Evolutionary conservation across 2,113 vertebrate species (phyloP), one percentile per base, ranked within the genome.

Genomic region (Heterochromis multidens): DNA sequence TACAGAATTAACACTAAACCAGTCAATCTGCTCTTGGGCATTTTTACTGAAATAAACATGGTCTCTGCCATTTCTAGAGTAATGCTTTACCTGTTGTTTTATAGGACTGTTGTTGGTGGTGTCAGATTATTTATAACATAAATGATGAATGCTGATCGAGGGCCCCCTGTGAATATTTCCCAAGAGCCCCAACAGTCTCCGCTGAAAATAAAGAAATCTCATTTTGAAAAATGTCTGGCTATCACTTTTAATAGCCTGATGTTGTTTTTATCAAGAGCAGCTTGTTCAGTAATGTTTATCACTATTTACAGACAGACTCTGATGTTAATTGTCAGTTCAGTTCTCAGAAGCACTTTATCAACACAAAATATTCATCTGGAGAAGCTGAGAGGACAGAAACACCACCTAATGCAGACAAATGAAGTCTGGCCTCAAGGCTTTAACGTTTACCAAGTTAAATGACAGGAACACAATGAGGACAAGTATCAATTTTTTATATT

Each of bases 201-300:
- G 3, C 63, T 46, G 33, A 35, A 35, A 4, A 35, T 35, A 43
- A 67, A 67, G 63, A 6, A 5, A 23, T 67, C 37, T 67, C 17
- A 27, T 17, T 43, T 43, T 43, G 14, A 43, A 72, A 31, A 29
- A 72, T 29, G 49, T 25, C 25, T 21, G 40, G 43, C 10, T 72
- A 49, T 72, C 40, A 49, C 25, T 72, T 25, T 72, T 17, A 17
- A 7, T 19, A 49, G 16, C 16, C 46, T 52, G 17, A 52, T 43
- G 11, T 13, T 52, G 7, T 37, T 43, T 76, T 77, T 59, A 25
- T 27, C 25, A 37, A 5, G 7, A 23, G 17, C 25, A 86, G 31
- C 70, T 58, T 82, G 65, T 72, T 72, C 16, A 70, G 40, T 49
- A 43, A 49, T 62, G 77, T 40, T 49, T 77, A 43, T 70, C 31